These are phyloP conservation scores for Pammene fasciana DNA, from an alignment of 2,888 invertebrate species.

Conservation along the genomic window DNA sequence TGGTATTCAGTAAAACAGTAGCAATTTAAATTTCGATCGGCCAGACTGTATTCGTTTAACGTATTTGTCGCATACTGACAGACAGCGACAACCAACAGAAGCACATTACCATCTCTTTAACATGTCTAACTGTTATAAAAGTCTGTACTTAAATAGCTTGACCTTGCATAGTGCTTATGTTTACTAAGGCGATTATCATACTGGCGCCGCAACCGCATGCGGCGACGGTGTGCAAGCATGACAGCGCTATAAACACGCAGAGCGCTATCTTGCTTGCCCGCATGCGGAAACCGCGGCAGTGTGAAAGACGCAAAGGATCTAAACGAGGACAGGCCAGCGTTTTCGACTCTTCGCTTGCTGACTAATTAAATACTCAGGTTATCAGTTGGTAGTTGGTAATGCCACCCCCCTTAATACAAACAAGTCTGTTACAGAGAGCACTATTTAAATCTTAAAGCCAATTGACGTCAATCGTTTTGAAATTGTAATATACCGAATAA, in stretches of 20 bases:
- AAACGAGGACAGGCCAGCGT: slow-evolving; percentile 9
- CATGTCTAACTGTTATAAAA: slow-evolving; percentile 62
- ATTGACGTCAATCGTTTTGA: slow-evolving; percentile 38
- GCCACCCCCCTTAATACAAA: slow-evolving; percentile 4
- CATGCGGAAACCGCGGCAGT: no score
- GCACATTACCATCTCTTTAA: slow-evolving; percentile 67
- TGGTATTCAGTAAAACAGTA: slow-evolving; percentile 30
- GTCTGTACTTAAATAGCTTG: slow-evolving; percentile 70
- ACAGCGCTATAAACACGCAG: no score
- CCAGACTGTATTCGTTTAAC: slow-evolving; percentile 37
- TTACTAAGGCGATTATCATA: no score
- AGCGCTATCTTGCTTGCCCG: no score
- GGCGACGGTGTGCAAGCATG: no score
- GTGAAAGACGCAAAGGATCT: no score
- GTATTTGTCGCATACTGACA: slow-evolving; percentile 47
- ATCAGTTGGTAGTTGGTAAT: neutral
- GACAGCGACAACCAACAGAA: slow-evolving; percentile 48
- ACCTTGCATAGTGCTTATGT: slow-evolving; percentile 60
- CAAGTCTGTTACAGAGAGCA: slow-evolving; percentile 12
- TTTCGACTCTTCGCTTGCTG: slow-evolving; percentile 6
- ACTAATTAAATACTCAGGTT: neutral
- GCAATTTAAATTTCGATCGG: slow-evolving; percentile 36
- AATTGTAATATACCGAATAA: slow-evolving; percentile 50
- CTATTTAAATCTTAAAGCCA: slow-evolving; percentile 35
- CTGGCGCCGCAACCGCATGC: no score